phyloP scores from a whole-genome alignment of 2,113 vertebrate genomes.

The Catagonus wagneri region DNA sequence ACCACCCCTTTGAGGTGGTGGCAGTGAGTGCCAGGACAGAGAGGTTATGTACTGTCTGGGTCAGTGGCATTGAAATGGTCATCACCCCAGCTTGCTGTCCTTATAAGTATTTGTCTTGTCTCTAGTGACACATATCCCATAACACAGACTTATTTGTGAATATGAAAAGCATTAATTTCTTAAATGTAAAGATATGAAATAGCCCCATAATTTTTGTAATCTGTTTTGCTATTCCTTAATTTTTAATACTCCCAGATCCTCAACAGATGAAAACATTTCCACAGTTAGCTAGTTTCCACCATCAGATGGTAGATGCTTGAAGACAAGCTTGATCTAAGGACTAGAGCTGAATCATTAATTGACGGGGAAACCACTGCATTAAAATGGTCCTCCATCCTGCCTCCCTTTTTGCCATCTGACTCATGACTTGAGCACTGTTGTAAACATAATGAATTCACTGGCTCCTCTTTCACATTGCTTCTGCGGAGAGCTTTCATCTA shows the following conservation, averaged over 20 bases:
- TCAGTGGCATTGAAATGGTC: no score
- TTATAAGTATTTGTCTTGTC: no score
- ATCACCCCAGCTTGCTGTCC: no score
- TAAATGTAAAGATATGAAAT: neutral
- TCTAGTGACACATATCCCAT: neutral
- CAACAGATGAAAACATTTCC: neutral
- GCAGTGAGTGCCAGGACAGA: no score
- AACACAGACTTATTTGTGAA: neutral
- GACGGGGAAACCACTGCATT: neutral
- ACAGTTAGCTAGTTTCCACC: neutral
- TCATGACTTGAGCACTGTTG: neutral
- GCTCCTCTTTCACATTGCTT: neutral
- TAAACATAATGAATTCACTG: neutral
- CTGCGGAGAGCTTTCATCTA: neutral
- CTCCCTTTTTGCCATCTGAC: neutral
- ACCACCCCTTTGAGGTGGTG: no score
- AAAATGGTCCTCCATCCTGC: neutral
- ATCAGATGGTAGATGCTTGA: neutral
- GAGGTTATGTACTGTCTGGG: no score
- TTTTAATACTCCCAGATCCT: neutral
- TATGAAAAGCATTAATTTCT: slow-evolving; percentile 8
- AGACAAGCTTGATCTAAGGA: neutral
- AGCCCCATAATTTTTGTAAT: neutral
- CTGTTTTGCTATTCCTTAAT: neutral
- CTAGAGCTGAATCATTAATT: neutral